phyloP scores from a whole-genome alignment of 64 coral and sea anemone species.

The Porites lutea region DNA sequence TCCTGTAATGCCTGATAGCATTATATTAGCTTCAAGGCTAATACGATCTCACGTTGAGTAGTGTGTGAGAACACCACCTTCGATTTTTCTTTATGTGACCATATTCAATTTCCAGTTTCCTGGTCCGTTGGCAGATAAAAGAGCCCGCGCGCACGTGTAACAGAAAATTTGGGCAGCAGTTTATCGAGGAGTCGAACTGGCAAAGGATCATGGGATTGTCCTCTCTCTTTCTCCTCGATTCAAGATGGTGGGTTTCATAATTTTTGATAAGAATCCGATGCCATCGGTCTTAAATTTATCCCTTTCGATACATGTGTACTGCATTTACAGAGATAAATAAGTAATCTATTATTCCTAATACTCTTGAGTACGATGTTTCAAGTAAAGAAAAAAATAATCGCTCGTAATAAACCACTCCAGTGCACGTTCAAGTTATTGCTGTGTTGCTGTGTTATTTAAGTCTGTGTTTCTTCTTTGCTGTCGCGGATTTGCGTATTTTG shows the following conservation, averaged over 20 bases:
- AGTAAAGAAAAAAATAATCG: not conserved
- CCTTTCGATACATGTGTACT: not conserved
- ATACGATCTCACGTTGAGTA: too few species aligned
- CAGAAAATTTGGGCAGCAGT: not conserved
- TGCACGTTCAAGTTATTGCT: not conserved
- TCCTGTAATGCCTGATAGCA: too few species aligned
- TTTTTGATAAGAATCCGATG: conserved; percentile 33
- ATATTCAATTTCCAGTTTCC: too few species aligned
- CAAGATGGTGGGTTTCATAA: conserved; percentile 67
- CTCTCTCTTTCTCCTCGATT: conserved; percentile 64
- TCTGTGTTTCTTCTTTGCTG: not conserved
- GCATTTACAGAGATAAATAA: not conserved
- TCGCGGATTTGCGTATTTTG: not conserved
- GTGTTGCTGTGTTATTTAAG: not conserved
- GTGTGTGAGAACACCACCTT: too few species aligned
- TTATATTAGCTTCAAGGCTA: too few species aligned
- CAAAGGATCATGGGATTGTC: conserved; percentile 27
- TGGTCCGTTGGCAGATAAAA: too few species aligned
- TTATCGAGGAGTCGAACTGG: not conserved
- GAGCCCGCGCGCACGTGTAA: conserved; percentile 7
- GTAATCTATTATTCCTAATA: not conserved
- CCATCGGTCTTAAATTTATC: conserved; percentile 6
- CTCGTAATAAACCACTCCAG: not conserved
- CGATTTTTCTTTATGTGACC: too few species aligned
- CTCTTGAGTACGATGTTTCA: not conserved